Percentiles rank a stretch among this genome's conserved stretches.
phyloP scores from a whole-genome alignment of 2,113 vertebrate genomes.

The Dasypus novemcinctus region DNA sequence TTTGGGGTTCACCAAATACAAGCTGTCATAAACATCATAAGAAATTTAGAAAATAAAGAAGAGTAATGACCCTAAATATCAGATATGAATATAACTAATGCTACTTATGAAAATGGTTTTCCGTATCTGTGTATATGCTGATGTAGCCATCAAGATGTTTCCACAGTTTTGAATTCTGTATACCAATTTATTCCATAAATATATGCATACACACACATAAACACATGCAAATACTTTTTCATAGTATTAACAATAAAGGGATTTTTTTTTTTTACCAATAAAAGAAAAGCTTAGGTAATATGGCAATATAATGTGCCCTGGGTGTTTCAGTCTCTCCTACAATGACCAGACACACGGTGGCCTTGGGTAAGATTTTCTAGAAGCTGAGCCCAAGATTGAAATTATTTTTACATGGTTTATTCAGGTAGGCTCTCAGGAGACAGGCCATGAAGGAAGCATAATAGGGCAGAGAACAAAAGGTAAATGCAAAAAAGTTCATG shows the following conservation, averaged over 20 bases:
- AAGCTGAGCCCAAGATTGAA: neutral
- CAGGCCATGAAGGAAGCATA: neutral
- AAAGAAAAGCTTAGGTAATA: neutral
- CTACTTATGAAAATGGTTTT: neutral
- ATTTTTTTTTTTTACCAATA: neutral
- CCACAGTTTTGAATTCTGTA: neutral
- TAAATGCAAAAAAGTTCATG: neutral
- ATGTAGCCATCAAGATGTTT: neutral
- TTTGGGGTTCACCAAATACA: too few relatives aligned
- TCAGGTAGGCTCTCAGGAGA: neutral
- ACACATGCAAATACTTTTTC: neutral
- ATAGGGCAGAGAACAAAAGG: neutral
- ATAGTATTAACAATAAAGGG: neutral
- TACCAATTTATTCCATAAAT: neutral
- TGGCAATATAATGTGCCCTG: neutral
- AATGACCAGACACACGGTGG: neutral
- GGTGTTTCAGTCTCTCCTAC: neutral
- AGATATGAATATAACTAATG: neutral
- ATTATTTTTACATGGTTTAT: neutral
- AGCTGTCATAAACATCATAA: neutral
- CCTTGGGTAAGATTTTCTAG: neutral
- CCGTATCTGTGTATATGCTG: neutral
- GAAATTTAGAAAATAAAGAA: neutral
- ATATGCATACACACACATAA: neutral
- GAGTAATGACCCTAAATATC: neutral